Evolutionary conservation across 2,113 vertebrate species (phyloP), one percentile per base, ranked within the genome.

Genomic region (Rhodinocichla rosea): DNA sequence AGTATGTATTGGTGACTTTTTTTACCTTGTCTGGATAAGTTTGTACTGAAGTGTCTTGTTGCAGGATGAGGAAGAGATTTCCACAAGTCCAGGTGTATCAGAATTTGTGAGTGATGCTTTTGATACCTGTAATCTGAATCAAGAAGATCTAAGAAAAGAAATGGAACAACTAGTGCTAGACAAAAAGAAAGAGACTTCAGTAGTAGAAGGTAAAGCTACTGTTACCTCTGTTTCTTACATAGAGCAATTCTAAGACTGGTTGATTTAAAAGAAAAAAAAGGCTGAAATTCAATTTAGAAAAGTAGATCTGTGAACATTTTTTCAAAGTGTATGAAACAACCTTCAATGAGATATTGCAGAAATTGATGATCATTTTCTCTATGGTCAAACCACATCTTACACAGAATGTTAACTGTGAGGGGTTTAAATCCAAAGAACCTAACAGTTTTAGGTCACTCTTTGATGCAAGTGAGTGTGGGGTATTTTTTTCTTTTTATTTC

Each of bases 81-180:
- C 99, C 26, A 99, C 99, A 27, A 99, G 99, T 93, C 99, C 99
- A 3, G 98, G 99, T 18, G 98, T 99, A 53, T 99, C 99, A 5
- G 99, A 99, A 96, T 99, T 99, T 95, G 99, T 99, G 87, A 99
- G 99, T 47, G 99, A 99, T 22, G 99, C 99, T 47, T 99, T 99
- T 10, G 99, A 99, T 95, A 95, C 98, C 3, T 98, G 98, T 50
- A 98, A 97, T 95, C 97, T 99, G 75, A 98, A 99, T 96, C 98
- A 99, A 82, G 99, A 99, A 90, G 99, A 99, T 90, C 97, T 99
- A 94, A 98, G 98, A 94, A 99, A 99, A 92, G 99, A 99, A 97
- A 99, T 99, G 99, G 98, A 99, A 95, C 99, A 99, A 88, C 98
- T 99, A 88, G 99, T 99, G 77, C 98, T 99, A 92, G 99, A 99